These are phyloP conservation scores for Sepioteuthis lessoniana DNA, from an alignment of 2,888 invertebrate genomes.

Conservation along the genomic window DNA sequence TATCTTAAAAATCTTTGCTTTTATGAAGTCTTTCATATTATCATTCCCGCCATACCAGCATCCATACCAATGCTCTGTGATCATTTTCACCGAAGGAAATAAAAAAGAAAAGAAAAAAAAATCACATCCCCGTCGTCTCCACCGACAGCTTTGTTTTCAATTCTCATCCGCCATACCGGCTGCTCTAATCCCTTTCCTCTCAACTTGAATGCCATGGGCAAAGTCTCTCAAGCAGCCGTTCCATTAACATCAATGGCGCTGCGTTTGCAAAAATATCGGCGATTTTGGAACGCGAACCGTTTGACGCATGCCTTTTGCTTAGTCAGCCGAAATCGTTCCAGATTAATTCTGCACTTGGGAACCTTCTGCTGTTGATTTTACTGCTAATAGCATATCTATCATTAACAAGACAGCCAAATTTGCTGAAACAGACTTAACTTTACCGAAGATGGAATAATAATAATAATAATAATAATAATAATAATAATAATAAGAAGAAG, in stretches of 20 bases:
- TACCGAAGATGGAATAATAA: too few species aligned
- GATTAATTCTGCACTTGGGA: background rate
- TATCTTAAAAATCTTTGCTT: background rate
- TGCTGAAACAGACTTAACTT: too few species aligned
- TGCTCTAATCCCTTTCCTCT: background rate
- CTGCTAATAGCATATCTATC: too few species aligned
- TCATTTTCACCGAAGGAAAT: background rate
- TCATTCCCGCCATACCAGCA: background rate
- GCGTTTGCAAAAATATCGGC: background rate
- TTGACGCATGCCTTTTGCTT: conserved; percentile 1
- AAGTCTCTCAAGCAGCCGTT: background rate
- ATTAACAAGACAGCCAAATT: too few species aligned
- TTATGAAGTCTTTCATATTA: background rate
- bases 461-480: too few species aligned
- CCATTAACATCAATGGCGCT: background rate
- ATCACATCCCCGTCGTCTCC: background rate
- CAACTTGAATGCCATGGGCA: background rate
- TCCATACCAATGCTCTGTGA: background rate
- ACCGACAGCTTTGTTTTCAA: background rate
- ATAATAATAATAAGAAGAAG: too few species aligned
- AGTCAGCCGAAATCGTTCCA: background rate
- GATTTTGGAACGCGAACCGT: background rate
- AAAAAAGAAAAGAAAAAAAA: background rate
- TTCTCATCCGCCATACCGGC: background rate
- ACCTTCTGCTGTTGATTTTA: background rate